A percentile compares a stretch with the other conserved stretches of the same genome.
These are phyloP conservation scores for Syrmaticus mikado DNA, from an alignment of 2,113 vertebrate species.

Conservation along the genomic window DNA sequence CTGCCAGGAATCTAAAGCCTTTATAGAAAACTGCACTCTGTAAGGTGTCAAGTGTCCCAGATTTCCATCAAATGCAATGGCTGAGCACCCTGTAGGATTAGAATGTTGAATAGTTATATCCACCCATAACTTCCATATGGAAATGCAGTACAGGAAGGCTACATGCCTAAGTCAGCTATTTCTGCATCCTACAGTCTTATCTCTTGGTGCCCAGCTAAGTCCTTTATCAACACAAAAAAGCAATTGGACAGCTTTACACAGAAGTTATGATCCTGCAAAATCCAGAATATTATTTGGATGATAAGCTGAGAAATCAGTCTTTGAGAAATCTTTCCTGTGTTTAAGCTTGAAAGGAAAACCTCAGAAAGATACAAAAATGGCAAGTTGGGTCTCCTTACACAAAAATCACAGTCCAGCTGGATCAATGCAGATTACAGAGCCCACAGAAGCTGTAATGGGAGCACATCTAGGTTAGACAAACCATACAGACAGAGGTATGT, in stretches of 20 bases:
- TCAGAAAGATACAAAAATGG: not conserved
- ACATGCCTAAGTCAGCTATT: conserved; percentile 39
- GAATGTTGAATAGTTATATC: conserved; percentile 8
- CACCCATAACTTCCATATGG: conserved; percentile 28
- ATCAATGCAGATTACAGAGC: not conserved
- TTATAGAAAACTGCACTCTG: not conserved
- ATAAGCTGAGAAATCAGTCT: conserved; percentile 48
- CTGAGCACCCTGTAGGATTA: conserved; percentile 5
- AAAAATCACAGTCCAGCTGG: not conserved
- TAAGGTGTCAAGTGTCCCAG: not conserved
- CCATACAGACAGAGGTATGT: not conserved
- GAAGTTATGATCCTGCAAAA: conserved; percentile 56
- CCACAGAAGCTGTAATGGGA: not conserved
- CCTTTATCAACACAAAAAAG: conserved; percentile 52
- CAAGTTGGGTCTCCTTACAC: not conserved
- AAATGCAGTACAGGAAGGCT: not conserved
- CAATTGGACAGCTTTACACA: conserved; percentile 35
- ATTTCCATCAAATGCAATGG: not conserved
- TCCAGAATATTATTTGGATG: conserved; percentile 13
- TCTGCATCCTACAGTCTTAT: conserved; percentile 21
- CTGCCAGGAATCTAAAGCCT: not conserved
- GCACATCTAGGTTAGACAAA: not conserved
- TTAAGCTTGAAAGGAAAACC: conserved; percentile 42
- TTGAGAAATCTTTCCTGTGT: conserved; percentile 24
- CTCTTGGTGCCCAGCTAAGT: conserved; percentile 37